Conservation (phyloP, 23 tunicate genomes). For the Ciona savignyi region DNA sequence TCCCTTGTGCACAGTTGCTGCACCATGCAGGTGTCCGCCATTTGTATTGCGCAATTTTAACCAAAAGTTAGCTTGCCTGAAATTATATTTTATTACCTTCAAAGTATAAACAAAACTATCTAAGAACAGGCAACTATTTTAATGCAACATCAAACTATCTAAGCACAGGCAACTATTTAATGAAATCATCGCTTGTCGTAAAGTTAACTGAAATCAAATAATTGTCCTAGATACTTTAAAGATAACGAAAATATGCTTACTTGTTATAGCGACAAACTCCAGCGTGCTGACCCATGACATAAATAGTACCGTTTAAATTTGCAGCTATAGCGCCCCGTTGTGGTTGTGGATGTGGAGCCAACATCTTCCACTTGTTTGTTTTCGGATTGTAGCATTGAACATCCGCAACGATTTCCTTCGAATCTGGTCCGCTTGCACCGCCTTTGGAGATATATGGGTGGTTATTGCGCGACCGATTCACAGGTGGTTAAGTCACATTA, state of each 20-base stretch:
- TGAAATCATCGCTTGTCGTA: too few species aligned
- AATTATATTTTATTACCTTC: conserved; percentile 7
- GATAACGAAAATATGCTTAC: too few species aligned
- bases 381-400: conserved; percentile 75
- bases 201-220: background rate
- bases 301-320: conserved; percentile 67
- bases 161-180: too few species aligned
- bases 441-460: conserved; percentile 32
- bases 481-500: too few species aligned
- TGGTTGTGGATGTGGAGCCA: conserved; percentile 70
- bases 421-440: conserved; percentile 69
- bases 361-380: conserved; percentile 32
- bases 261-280: conserved; percentile 73
- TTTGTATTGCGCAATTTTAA: conserved; percentile 40
- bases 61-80: conserved; percentile 72
- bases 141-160: too few species aligned
- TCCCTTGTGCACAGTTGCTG: conserved; percentile 86
- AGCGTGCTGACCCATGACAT: conserved; percentile 76
- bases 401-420: conserved; percentile 45
- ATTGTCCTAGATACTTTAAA: too few species aligned
- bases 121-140: too few species aligned
- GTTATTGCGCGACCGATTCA: too few species aligned
- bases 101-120: too few species aligned
- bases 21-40: conserved; percentile 94
- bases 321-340: conserved; percentile 90